Conservation (phyloP, 2,888 invertebrate species). For the Lasioglossum marginatum region DNA sequence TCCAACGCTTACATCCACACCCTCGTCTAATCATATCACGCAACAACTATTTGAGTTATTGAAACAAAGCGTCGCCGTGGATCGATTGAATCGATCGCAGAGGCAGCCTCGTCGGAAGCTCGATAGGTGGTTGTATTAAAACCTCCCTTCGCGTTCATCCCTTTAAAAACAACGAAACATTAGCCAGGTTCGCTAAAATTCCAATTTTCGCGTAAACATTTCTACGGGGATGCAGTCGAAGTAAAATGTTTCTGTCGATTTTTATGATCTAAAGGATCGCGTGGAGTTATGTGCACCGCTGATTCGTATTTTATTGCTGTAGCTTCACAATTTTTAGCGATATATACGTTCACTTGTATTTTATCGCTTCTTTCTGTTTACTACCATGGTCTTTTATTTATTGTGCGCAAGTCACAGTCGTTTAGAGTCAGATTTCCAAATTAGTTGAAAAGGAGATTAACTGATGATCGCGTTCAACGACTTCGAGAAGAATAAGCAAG, state of each 20-base stretch:
- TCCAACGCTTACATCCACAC: conserved; percentile 38
- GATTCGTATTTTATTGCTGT: not conserved
- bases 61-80: conserved; percentile 21
- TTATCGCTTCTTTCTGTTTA: not conserved
- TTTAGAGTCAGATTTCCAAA: not conserved
- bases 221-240: not conserved
- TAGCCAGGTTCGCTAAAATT: not conserved
- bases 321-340: not conserved
- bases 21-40: conserved; percentile 48
- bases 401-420: not conserved
- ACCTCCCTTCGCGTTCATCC: not conserved
- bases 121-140: not conserved
- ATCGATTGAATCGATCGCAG: conserved; percentile 23
- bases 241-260: not conserved
- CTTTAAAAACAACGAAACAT: not conserved
- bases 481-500: not conserved
- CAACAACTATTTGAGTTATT: conserved; percentile 40
- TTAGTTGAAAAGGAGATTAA: not conserved
- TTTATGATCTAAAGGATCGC: not conserved
- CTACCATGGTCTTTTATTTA: not conserved
- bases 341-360: not conserved
- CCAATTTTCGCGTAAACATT: not conserved
- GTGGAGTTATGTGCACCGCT: not conserved
- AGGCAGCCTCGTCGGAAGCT: not conserved
- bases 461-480: too few species aligned